Evolutionary conservation across 2,797 vertebrate genomes (phyloP).

Genomic region (Sebastes itinus): DNA sequence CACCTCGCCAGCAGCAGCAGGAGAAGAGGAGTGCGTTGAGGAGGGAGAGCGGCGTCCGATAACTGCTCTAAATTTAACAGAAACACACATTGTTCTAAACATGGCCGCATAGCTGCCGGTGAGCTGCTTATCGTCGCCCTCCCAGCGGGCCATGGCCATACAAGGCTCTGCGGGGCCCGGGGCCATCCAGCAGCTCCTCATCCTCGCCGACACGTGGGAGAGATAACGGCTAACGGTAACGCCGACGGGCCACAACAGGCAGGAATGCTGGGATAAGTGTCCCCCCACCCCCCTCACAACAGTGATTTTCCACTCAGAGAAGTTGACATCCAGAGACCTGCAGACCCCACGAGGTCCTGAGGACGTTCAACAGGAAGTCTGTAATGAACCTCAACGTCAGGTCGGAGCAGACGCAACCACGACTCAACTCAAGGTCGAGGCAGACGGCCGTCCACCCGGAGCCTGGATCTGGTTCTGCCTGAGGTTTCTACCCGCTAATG

Average conservation of each 20-base stretch:
- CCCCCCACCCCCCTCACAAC: neutral
- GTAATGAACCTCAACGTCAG: neutral
- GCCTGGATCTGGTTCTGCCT: too few species aligned
- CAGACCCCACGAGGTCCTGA: neutral
- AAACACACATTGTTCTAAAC: constrained; percentile 88
- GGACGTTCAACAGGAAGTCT: neutral
- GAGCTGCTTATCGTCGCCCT: constrained; percentile 89
- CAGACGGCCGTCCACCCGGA: too few species aligned
- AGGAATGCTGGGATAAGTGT: constrained; percentile 59
- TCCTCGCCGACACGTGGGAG: constrained; percentile 83
- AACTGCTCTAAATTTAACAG: constrained; percentile 89
- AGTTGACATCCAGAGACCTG: constrained; percentile 1
- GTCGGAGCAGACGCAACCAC: neutral
- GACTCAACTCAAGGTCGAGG: too few species aligned
- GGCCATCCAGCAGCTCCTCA: constrained; percentile 86
- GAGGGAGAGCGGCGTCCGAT: constrained; percentile 71
- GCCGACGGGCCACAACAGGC: neutral
- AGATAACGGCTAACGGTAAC: constrained; percentile 75
- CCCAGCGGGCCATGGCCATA: constrained; percentile 90
- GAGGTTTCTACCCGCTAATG: too few species aligned
- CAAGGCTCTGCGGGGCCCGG: constrained; percentile 85
- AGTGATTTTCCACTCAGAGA: neutral
- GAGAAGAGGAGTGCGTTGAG: constrained; percentile 26
- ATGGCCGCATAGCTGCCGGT: constrained; percentile 87
- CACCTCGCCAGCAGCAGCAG: constrained; percentile 73